Conservation (phyloP, 2,888 invertebrate species). For the Holacanthella duospinosa region DNA sequence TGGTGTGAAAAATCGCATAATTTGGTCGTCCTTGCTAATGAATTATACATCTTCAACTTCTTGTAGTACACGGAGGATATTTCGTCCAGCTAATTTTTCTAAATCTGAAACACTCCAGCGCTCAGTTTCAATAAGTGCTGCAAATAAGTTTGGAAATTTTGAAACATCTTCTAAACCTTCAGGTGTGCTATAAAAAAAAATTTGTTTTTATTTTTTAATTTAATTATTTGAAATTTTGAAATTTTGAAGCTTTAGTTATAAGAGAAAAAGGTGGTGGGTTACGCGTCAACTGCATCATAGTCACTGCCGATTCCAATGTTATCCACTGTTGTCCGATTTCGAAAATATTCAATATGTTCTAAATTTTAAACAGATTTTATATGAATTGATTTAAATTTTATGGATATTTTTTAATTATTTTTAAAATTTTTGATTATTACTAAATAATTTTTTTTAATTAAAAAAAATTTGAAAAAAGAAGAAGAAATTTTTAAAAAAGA, state of each 20-base stretch:
- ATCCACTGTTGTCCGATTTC: slow-evolving; percentile 24
- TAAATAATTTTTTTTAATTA: too few relatives aligned
- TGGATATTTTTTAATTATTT: too few relatives aligned
- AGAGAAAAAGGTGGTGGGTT: too few relatives aligned
- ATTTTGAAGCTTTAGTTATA: too few relatives aligned
- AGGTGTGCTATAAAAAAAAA: slow-evolving; percentile 32
- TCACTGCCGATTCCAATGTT: slow-evolving; percentile 33
- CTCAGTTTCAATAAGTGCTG: slow-evolving; percentile 38
- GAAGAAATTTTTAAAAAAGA: neutral
- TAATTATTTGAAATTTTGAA: neutral
- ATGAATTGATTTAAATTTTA: too few relatives aligned
- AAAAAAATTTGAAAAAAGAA: too few relatives aligned
- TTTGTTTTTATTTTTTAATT: neutral
- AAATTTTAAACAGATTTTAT: slow-evolving; percentile 1
- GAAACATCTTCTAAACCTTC: slow-evolving; percentile 40
- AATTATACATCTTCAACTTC: slow-evolving; percentile 30
- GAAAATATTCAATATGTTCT: slow-evolving; percentile 33
- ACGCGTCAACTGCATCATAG: slow-evolving; percentile 29
- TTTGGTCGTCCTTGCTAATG: too few relatives aligned
- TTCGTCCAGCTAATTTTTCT: slow-evolving; percentile 39
- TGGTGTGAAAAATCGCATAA: too few relatives aligned
- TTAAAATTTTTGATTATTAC: too few relatives aligned
- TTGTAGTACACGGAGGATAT: slow-evolving; percentile 38
- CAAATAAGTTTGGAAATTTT: slow-evolving; percentile 40
- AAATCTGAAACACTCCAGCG: slow-evolving; percentile 39